Conservation (phyloP, 2,797 vertebrate species). For the Oreortyx pictus region DNA sequence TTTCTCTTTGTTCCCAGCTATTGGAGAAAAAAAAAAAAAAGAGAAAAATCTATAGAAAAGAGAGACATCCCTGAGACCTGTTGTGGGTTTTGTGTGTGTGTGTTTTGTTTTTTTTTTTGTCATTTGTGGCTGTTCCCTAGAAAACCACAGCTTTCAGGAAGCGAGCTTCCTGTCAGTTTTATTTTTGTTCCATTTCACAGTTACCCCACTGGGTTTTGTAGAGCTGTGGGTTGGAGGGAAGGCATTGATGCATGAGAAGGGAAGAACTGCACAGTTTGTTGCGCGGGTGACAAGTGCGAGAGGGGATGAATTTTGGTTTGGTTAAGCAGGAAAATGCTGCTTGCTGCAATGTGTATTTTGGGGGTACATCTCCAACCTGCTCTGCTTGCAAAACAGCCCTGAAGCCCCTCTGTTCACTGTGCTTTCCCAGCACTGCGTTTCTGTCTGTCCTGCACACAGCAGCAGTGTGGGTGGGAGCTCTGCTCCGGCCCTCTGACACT, state of each 20-base stretch:
- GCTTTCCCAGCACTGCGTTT: conserved; percentile 21
- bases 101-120: neutral
- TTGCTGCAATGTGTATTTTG: rapidly evolving
- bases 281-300: neutral
- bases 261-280: neutral
- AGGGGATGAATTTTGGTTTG: neutral
- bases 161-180: conserved; percentile 35
- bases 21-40: no score
- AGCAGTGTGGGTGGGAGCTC: neutral
- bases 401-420: conserved; percentile 10
- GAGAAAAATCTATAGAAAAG: neutral
- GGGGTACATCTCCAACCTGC: neutral
- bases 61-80: neutral
- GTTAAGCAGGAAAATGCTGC: neutral
- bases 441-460: neutral
- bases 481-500: conserved; percentile 56
- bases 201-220: conserved; percentile 33
- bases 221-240: neutral
- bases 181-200: conserved; percentile 27
- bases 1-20: neutral
- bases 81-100: neutral
- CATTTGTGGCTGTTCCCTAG: neutral
- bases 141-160: conserved; percentile 23
- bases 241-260: neutral
- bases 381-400: neutral